Base-by-base conservation (phyloP, 2,797 vertebrate species). In the Echeneis naucrates region DNA sequence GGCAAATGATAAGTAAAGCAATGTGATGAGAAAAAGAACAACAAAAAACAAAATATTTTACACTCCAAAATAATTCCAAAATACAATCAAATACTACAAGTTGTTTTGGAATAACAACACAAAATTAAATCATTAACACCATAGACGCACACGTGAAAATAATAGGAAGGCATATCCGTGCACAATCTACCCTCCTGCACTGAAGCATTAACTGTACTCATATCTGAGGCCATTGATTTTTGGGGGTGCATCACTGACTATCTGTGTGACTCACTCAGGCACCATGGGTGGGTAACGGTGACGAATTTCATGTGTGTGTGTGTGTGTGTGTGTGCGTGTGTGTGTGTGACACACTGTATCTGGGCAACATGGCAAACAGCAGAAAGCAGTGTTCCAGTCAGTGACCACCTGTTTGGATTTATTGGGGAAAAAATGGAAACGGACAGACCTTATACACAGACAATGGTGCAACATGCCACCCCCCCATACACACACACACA, bases 321-420 rank as follows among this genome's bases (percentile, higher is more conserved):
- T 32, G 38, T 35, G 58, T n/a, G 63, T 42, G 54, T 54, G 56
- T 35, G 42, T 37, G 37, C 57, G 44, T 57, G 27, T 55, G 50
- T 44, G 45, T 52, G 40, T 61, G 53, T 61, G 53, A 19, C 50
- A 47, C 51, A 72, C 78, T 81, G n/a, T 84, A 80, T 87, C 79
- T 77, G 76, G 72, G 76, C 74, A 82, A 61, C 77, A 79, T 81
- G 73, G 72, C 78, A 68, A 75, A 70, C 70, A 45, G 70, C 76
- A 78, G 81, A 72, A 59, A 59, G 68, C 78, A 82, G 76, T 74
- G 81, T 83, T 90, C 86, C 86, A 80, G 79, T 77, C 73, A 82
- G 38, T 82, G 78, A 80, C 48, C 81, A 78, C 77, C 62, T 75
- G 67, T 78, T 81, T 48, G 83, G 72, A 86, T 85, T 78, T 83